Percentiles rank a stretch among this genome's conserved stretches.
Evolutionary conservation across 2,113 vertebrate genomes (phyloP).

Genomic region (Hystrix brachyura): DNA sequence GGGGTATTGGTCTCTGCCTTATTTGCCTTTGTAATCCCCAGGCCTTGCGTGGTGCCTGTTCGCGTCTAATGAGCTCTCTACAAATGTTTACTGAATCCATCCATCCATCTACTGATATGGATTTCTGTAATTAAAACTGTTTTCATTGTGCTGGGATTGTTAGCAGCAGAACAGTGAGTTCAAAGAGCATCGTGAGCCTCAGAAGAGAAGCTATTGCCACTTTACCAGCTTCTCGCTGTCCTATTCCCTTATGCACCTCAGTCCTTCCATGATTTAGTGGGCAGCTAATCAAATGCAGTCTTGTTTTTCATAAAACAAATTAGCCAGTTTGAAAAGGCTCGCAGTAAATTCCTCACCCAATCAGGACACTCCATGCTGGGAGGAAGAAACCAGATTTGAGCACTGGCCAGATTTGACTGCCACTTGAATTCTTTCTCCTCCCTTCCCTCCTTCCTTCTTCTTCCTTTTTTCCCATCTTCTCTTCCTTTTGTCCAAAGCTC

Average conservation of each 20-base stretch:
- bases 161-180: conserved; percentile 52
- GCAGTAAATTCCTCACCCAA: conserved; percentile 73
- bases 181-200: conserved; percentile 41
- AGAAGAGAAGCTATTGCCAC: conserved; percentile 22
- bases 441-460: neutral
- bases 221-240: neutral
- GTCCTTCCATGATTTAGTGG: conserved; percentile 15
- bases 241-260: neutral
- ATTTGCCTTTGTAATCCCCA: neutral
- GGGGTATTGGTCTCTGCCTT: neutral
- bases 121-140: conserved; percentile 61
- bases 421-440: conserved; percentile 66
- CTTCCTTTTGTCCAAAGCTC: conserved; percentile 43
- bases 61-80: neutral
- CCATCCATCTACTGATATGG: neutral
- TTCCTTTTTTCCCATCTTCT: neutral
- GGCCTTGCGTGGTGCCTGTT: neutral
- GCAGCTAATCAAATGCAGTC: conserved; percentile 64
- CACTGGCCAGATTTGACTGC: conserved; percentile 68
- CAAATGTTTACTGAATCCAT: neutral
- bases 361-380: conserved; percentile 64
- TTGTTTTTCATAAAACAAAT: conserved; percentile 60
- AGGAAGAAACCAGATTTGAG: conserved; percentile 75
- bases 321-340: conserved; percentile 33
- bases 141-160: neutral